Evolutionary conservation across 1,140 invertebrate species (phyloP), one percentile per base, ranked within the genome.

Genomic region (Acromyrmex heyeri): DNA sequence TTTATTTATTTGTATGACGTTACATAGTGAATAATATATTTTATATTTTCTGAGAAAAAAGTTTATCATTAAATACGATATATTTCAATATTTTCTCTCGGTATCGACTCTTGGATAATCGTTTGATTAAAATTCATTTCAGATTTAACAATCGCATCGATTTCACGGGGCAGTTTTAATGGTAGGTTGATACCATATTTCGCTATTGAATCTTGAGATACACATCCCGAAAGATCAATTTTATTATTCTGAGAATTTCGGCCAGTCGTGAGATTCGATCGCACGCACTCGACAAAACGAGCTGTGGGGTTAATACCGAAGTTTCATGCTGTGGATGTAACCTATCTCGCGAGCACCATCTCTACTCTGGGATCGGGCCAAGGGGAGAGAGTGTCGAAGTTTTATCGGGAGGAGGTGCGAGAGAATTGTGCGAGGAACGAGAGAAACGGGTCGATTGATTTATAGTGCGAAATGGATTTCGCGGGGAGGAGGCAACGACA

Each of bases 381-480:
- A 50, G 78, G 65, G 65, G 72, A 69, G 70, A 78, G 86, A 69
- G 86, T 88, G 79, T 90, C 88, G 87, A 91, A 91, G 87, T 86
- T 91, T 93, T 92, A 93, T 93, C 91, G 89, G 70, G 61, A 90
- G 91, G 85, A 90, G 91, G 90, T 82, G 67, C 79, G 83, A 57
- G 73, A 62, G 57, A 30, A 62, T 59, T 67, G 62, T 30, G 85
- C 77, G 76, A 76, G 87, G 67, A 90, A 81, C 86, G 85, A 87
- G 88, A 90, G 88, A 87, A 89, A 87, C 88, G 64, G 67, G 30
- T 48, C 89, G 89, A 92, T 91, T 93, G 92, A 93, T 93, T 93
- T 93, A 93, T 92, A 90, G 88, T 82, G 88, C 88, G 92, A 93
- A 93, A 93, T 93, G 91, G 89, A 93, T 93, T 93, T 93, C 87